Base-by-base conservation (phyloP, 2,797 vertebrate species). In the Notolepis coatsorum region DNA sequence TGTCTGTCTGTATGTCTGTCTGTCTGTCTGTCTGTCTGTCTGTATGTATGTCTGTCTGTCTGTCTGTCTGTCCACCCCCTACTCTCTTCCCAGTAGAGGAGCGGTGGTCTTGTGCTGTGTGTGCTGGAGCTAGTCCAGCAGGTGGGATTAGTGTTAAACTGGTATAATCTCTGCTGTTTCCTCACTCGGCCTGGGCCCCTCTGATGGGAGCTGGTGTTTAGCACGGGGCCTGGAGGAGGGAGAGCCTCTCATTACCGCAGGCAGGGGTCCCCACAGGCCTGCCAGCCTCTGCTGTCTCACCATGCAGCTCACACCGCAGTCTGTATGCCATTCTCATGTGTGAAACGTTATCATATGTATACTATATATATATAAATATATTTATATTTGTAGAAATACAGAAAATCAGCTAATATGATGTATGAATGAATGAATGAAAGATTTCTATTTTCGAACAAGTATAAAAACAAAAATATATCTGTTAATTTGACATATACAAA, bases 81-180 rank as follows among this genome's bases (percentile, higher is more conserved):
- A 12, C n/a, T 13, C 3, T 13, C 13, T 10, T 12, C 9, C 15
- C 38, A 13, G n/a, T 18, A 18, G 21, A 23, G 50, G 66, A 70
- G 72, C 2, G 68, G 73, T 71, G 73, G 81, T 88, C 88, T 77
- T 73, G 60, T 61, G 77, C 74, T 78, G 33, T 4, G 57, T 10
- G 53, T 10, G 53, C 70, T 89, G 89, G 88, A 87, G 4, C 15
- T 7, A 59, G 77, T 85, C 89, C 85, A 91, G 41, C 55, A 28
- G 51, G 65, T 52, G 61, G 88, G 86, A 91, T 93, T 91, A 92
- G 80, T 61, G 86, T 61, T 91, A 89, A 90, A 87, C 67, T 65
- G 75, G 47, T 71, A 27, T 92, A 91, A 93, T 91, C 88, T 88
- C 73, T 58, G 39, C 65, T 88, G 85, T 91, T 93, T 93, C 92